Evolutionary conservation across 1,140 invertebrate genomes (phyloP), one percentile per base, ranked within the genome.

Genomic region (Vanessa tameamea): DNA sequence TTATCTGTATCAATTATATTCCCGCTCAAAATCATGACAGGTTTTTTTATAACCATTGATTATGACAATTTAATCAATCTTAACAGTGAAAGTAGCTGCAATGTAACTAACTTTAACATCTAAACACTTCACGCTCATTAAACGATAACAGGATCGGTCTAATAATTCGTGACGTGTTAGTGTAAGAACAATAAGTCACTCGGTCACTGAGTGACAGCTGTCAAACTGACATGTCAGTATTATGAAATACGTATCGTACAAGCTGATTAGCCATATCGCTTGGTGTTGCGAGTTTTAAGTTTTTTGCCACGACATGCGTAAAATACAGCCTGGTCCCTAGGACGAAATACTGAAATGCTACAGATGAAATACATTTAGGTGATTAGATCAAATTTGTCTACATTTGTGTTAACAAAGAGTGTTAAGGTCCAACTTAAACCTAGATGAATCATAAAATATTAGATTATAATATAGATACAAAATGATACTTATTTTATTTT

Each of bases 131-230:
- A 61, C 57, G 16, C 57, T 61, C 57, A 61, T 61, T 61, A 61
- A 61, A 37, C 13, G 13, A 6, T 15, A 61, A 61, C 57, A 43
- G 57, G 23, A 37, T 13, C 23, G 4, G 5, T 37, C 57, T 63
- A 70, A 70, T 61, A 31, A 47, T 47, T 70, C 72, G 72, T 73
- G 72, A 73, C 72, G 48, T 31, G 69, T 31, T 50, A 37, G 59
- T 48, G 48, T 51, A 73, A 73, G 64, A 61, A 70, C 68, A 63
- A 70, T 70, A 70, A 70, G 43, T 61, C 68, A 67, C 53, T 67
- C 65, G 26, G 65, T 55, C 50, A 13, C 57, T 9, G 6, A 16
- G 67, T 73, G 65, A 51, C 72, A 47, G 16, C 53, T 61, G 72
- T 73, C 72, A 73, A 26, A 63, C 6, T 73, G 72, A 73, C 72